These are phyloP conservation scores for Drosophila neocordata DNA, from an alignment of 1,140 invertebrate species.

Conservation along the genomic window DNA sequence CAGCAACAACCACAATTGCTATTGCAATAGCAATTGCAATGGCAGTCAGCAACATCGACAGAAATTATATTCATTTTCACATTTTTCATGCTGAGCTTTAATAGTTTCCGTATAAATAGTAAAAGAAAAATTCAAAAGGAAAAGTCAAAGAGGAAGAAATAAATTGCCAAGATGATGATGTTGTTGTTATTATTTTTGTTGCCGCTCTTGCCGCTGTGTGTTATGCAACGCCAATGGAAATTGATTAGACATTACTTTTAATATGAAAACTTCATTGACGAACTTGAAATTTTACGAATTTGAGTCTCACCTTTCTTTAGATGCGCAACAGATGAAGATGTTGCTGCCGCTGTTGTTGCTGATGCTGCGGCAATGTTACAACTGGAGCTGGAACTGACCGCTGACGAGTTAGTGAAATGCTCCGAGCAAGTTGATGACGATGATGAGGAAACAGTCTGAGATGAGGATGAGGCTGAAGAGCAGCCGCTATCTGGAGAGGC, in stretches of 20 bases:
- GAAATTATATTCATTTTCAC: constrained; percentile 74
- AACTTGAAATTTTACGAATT: constrained; percentile 38
- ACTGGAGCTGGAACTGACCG: constrained; percentile 51
- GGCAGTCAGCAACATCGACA: constrained; percentile 19
- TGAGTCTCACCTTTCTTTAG: constrained; percentile 60
- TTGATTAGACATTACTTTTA: constrained; percentile 61
- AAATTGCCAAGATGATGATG: constrained; percentile 47
- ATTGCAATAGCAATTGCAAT: constrained; percentile 33
- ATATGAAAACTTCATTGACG: constrained; percentile 30
- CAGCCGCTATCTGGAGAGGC: constrained; percentile 63
- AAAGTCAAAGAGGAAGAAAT: constrained; percentile 31
- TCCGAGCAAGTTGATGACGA: constrained; percentile 68
- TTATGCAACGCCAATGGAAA: constrained; percentile 62
- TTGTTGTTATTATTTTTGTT: constrained; percentile 10
- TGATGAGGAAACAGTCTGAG: constrained; percentile 58
- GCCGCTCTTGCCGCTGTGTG: constrained; percentile 24
- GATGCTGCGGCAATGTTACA: constrained; percentile 30
- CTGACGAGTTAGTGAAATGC: constrained; percentile 58
- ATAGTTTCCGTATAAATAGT: constrained; percentile 66
- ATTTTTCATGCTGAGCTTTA: constrained; percentile 66
- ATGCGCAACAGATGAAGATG: constrained; percentile 73
- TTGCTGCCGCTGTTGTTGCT: constrained; percentile 39
- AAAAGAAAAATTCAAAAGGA: constrained; percentile 9
- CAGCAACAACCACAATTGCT: constrained; percentile 19
- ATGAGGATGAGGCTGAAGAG: constrained; percentile 46